Conservation (phyloP, 2,113 vertebrate genomes). For the Prolemur simus region DNA sequence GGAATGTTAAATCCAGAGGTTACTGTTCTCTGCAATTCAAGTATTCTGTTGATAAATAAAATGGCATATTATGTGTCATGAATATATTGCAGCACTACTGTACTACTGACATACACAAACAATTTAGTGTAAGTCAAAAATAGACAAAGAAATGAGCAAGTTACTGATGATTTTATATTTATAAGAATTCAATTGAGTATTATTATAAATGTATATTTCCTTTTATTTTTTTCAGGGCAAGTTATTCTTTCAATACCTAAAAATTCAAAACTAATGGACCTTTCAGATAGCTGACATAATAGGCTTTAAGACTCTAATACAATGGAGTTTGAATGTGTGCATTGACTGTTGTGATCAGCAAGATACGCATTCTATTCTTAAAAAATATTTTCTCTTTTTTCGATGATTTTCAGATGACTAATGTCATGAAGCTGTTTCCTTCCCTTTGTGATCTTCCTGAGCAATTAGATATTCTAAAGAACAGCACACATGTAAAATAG, state of each 20-base stretch:
- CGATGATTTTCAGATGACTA: neutral
- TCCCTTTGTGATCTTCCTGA: neutral
- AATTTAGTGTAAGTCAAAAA: neutral
- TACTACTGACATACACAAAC: neutral
- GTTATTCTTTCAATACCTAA: neutral
- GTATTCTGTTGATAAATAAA: neutral
- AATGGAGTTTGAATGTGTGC: neutral
- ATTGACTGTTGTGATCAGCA: neutral
- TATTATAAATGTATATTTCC: neutral
- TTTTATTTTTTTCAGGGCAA: neutral
- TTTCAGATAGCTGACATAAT: neutral
- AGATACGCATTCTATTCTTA: neutral
- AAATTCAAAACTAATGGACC: neutral
- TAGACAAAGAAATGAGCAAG: neutral
- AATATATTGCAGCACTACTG: neutral
- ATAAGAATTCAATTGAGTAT: neutral
- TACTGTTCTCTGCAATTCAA: neutral
- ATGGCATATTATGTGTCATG: accelerated
- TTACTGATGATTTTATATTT: neutral
- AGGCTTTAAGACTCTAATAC: neutral
- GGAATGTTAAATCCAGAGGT: too few relatives aligned
- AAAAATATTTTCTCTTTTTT: neutral
- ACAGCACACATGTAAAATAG: neutral
- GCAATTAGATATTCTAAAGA: neutral
- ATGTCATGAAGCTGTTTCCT: neutral